A percentile compares a stretch with the other conserved stretches of the same genome.
Evolutionary conservation across 92 coral and sea anemone species (phyloP).

Genomic region (Porites rus): DNA sequence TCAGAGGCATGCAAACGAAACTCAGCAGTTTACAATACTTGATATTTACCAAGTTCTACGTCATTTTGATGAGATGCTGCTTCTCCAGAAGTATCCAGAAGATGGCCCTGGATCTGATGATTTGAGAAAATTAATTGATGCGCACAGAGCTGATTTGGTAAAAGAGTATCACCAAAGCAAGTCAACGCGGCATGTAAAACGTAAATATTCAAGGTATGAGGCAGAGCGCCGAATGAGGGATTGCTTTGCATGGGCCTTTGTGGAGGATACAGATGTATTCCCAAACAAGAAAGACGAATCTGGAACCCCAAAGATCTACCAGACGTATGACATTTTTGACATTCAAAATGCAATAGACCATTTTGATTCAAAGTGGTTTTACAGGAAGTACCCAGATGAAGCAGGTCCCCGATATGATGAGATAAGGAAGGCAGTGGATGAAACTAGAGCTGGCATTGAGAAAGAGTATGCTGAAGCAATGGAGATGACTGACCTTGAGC

Average conservation of each 20-base stretch:
- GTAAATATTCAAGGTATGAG: background rate
- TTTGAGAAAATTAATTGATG: background rate
- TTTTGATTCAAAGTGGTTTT: background rate
- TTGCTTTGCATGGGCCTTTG: background rate
- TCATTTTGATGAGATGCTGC: background rate
- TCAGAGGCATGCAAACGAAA: background rate
- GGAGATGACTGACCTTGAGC: background rate
- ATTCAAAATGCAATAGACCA: background rate
- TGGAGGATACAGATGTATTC: background rate
- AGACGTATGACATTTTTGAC: conserved; percentile 4
- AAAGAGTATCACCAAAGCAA: background rate
- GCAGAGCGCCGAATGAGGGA: background rate
- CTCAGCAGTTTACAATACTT: background rate
- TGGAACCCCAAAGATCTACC: background rate
- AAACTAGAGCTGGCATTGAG: background rate
- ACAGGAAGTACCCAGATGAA: background rate
- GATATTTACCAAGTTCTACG: background rate
- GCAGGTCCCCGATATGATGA: background rate
- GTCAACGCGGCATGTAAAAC: background rate
- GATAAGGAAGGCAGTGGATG: background rate
- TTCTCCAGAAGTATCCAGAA: background rate
- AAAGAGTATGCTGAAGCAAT: background rate
- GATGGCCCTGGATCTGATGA: background rate
- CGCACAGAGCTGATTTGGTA: background rate
- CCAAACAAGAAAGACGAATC: background rate